These are phyloP conservation scores for Psettodes erumei DNA, from an alignment of 2,113 vertebrate genomes.

Conservation along the genomic window DNA sequence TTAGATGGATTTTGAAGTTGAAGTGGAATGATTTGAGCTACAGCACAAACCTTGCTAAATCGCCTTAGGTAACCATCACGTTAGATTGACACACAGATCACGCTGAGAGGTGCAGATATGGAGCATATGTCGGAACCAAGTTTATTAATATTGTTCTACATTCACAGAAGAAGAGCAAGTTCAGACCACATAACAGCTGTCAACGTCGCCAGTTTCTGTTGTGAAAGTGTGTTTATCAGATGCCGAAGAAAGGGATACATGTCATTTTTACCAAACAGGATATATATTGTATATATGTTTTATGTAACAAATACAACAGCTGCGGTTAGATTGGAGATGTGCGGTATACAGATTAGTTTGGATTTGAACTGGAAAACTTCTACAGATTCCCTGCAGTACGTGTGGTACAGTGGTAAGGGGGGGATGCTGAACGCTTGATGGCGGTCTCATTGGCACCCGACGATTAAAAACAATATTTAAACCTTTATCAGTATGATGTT, in stretches of 20 bases:
- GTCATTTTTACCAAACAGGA: neutral
- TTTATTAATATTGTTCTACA: neutral
- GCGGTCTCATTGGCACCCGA: neutral
- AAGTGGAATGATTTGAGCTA: neutral
- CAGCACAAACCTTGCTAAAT: neutral
- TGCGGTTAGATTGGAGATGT: neutral
- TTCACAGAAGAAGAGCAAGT: neutral
- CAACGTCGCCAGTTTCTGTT: neutral
- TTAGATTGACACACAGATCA: neutral
- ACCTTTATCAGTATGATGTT: neutral
- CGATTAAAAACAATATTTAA: neutral
- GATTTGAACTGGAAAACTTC: neutral
- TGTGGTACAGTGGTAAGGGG: too few relatives aligned
- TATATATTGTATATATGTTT: too few relatives aligned
- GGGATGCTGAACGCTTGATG: too few relatives aligned
- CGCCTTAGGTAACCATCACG: neutral
- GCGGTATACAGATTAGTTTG: too few relatives aligned
- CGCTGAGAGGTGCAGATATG: neutral
- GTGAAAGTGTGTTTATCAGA: neutral
- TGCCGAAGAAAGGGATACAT: neutral
- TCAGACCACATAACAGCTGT: neutral
- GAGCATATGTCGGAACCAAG: neutral
- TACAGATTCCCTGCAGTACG: neutral
- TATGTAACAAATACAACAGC: neutral
- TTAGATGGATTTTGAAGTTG: too few relatives aligned